Conservation (phyloP, 2,797 vertebrate genomes). For the Xiphophorus birchmanni region DNA sequence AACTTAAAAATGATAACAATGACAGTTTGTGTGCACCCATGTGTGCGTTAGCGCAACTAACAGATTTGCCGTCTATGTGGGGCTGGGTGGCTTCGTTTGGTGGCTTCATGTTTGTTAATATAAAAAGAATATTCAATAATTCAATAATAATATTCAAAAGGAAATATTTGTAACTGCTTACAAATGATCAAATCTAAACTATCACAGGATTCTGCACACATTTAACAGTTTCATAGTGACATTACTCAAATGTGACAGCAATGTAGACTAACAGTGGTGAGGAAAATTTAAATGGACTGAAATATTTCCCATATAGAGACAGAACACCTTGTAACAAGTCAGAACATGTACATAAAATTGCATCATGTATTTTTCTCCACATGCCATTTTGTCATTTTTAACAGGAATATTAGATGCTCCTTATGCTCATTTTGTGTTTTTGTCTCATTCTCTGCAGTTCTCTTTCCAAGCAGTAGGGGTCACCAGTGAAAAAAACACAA, state of each 20-base stretch:
- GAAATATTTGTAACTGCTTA: not conserved
- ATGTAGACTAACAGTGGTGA: not conserved
- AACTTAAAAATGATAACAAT: conserved; percentile 32
- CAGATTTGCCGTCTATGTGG: not conserved
- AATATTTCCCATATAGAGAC: not conserved
- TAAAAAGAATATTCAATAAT: no score
- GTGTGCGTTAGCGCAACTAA: conserved; percentile 10
- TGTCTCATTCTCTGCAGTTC: not conserved
- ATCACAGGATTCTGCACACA: not conserved
- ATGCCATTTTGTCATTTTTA: not conserved
- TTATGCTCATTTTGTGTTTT: not conserved
- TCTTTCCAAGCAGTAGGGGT: not conserved
- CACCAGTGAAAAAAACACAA: not conserved
- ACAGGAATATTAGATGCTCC: not conserved
- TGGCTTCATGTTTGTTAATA: not conserved
- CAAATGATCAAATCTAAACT: not conserved
- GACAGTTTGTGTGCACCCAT: conserved; percentile 26
- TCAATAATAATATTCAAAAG: no score
- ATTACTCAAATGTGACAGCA: not conserved
- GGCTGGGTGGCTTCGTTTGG: not conserved
- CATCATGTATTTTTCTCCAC: not conserved
- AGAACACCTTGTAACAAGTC: not conserved
- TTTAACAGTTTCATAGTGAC: not conserved
- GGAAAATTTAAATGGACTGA: not conserved
- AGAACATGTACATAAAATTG: not conserved